These are phyloP conservation scores for Carassius auratus DNA, from an alignment of 2,113 vertebrate species.

Conservation along the genomic window DNA sequence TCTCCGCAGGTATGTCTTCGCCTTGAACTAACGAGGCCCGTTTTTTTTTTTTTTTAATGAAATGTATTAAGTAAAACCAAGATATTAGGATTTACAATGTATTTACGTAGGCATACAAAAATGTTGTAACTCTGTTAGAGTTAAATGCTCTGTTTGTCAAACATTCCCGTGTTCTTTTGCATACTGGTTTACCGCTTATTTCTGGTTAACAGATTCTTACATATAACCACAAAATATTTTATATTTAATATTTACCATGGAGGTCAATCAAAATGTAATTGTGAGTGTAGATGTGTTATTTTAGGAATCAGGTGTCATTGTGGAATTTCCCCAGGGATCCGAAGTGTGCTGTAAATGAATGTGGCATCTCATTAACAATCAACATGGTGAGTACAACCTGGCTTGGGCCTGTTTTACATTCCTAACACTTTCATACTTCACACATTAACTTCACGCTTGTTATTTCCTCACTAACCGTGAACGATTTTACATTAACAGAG, in stretches of 20 bases:
- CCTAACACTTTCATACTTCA: conserved; percentile 51
- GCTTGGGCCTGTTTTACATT: conserved; percentile 44
- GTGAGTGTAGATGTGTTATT: conserved; percentile 63
- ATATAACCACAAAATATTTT: not conserved
- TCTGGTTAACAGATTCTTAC: not conserved
- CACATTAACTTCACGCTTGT: conserved; percentile 49
- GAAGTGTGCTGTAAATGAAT: conserved; percentile 56
- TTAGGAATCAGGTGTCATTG: conserved; percentile 62
- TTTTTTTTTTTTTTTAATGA: too few species aligned
- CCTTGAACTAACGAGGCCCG: too few species aligned
- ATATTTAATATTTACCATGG: conserved; percentile 47
- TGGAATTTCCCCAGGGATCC: conserved; percentile 54
- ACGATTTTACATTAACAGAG: conserved; percentile 5
- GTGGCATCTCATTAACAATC: conserved; percentile 60
- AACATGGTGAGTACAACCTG: conserved; percentile 52
- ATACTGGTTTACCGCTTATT: not conserved
- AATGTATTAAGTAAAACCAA: too few species aligned
- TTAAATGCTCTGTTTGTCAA: not conserved
- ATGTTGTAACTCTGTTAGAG: not conserved
- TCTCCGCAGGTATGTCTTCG: too few species aligned
- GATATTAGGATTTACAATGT: not conserved
- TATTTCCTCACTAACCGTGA: conserved; percentile 35
- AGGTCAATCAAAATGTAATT: conserved; percentile 59
- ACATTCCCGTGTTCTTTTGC: not conserved
- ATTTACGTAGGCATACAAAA: not conserved